Evolutionary conservation across 2,888 invertebrate species (phyloP).

Genomic region (Boloria euphrosyne): DNA sequence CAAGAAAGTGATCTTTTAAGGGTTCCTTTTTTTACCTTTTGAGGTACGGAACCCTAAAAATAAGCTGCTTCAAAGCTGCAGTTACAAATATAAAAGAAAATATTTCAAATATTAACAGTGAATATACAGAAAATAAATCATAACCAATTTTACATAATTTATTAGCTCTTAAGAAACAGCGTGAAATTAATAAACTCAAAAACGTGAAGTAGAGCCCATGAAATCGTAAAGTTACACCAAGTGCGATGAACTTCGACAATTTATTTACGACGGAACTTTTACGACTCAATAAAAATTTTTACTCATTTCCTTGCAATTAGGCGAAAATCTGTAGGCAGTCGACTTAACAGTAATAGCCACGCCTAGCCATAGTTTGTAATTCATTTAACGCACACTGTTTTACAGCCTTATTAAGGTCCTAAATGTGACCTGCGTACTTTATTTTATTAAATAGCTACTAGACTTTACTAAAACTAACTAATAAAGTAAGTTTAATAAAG

Average conservation of each 20-base stretch:
- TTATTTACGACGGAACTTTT: constrained; percentile 69
- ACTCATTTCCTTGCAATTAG: constrained; percentile 69
- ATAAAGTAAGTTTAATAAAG: too few species aligned
- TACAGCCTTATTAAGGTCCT: constrained; percentile 12
- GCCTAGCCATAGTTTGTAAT: constrained; percentile 30
- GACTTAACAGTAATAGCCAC: constrained; percentile 25
- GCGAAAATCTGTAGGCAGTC: constrained; percentile 43
- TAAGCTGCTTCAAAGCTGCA: too few species aligned
- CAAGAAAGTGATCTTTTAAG: too few species aligned
- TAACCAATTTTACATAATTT: constrained; percentile 3
- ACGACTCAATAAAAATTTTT: constrained; percentile 70
- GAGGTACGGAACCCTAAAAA: too few species aligned
- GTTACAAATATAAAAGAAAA: too few species aligned
- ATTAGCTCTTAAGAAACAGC: neutral
- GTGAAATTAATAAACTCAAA: constrained; percentile 40
- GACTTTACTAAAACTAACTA: too few species aligned
- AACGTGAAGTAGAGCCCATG: constrained; percentile 49
- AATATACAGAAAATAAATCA: neutral
- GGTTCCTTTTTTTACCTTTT: too few species aligned
- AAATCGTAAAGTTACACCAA: constrained; percentile 58
- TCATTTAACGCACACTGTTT: constrained; percentile 25
- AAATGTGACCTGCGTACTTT: constrained; percentile 14
- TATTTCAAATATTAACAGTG: too few species aligned
- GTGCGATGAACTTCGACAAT: constrained; percentile 64
- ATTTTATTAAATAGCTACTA: neutral